phyloP scores from a whole-genome alignment of 2,113 vertebrate species.

The Leptobrachium ailaonicum region DNA sequence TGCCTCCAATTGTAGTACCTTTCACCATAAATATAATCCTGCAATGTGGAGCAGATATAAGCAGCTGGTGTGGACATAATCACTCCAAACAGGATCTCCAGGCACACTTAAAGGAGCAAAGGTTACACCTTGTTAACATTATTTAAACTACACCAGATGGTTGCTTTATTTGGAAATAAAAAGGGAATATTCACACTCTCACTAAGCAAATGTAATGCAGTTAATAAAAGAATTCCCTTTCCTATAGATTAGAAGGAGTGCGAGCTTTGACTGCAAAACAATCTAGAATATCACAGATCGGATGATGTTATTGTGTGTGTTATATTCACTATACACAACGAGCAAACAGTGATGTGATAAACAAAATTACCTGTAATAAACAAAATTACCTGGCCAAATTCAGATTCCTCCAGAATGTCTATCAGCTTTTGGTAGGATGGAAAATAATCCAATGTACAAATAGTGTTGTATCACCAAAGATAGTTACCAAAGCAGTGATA shows the following conservation, averaged over 20 bases:
- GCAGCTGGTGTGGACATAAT: conserved; percentile 26
- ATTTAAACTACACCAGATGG: conserved; percentile 37
- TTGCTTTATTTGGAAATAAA: conserved; percentile 26
- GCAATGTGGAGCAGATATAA: not conserved
- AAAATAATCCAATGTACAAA: no score
- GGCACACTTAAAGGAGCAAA: conserved; percentile 20
- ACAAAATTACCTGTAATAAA: no score
- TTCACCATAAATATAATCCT: conserved; percentile 7
- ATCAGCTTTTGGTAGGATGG: no score
- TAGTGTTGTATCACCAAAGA: no score
- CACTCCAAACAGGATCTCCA: conserved; percentile 25
- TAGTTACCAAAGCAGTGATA: no score
- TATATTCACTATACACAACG: no score
- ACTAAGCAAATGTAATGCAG: not conserved
- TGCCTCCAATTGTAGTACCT: not conserved
- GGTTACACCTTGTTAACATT: conserved; percentile 43
- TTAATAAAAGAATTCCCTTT: not conserved
- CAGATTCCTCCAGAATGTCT: no score
- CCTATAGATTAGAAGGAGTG: not conserved
- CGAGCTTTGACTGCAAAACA: no score
- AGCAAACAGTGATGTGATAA: no score
- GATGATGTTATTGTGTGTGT: no score
- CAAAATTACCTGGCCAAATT: no score
- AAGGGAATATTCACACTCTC: conserved; percentile 3
- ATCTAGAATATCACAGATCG: not conserved